A percentile compares a stretch with the other conserved stretches of the same genome.
These are phyloP conservation scores for Polymixis flavicincta DNA, from an alignment of 2,888 invertebrate species.

Conservation along the genomic window DNA sequence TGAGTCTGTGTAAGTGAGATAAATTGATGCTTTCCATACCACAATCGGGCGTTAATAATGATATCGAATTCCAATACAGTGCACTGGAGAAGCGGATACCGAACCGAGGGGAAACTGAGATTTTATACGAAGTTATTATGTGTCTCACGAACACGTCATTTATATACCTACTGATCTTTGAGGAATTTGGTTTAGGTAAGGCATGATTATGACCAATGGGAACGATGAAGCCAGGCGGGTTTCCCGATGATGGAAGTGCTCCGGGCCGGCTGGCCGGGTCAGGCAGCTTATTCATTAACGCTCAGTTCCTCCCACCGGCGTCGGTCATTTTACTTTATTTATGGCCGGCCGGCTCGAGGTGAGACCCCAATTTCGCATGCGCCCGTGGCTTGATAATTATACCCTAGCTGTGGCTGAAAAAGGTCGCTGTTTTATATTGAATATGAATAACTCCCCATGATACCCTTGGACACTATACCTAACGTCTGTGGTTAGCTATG, in stretches of 20 bases:
- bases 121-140: constrained; percentile 40
- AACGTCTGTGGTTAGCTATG: constrained; percentile 34
- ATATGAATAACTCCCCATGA: constrained; percentile 72
- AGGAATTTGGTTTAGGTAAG: constrained; percentile 24
- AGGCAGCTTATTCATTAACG: constrained; percentile 87
- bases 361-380: constrained; percentile 90
- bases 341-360: constrained; percentile 87
- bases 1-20: constrained; percentile 78
- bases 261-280: constrained; percentile 61
- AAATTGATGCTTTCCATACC: constrained; percentile 76
- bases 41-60: constrained; percentile 75
- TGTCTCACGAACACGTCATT: constrained; percentile 19
- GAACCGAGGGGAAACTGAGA: constrained; percentile 47
- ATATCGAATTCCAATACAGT: constrained; percentile 65
- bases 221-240: constrained; percentile 51
- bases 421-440: constrained; percentile 86
- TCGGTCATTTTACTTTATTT: constrained; percentile 89
- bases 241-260: constrained; percentile 50
- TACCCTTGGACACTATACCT: constrained; percentile 55
- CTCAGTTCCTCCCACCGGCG: constrained; percentile 86
- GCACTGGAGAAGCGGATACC: constrained; percentile 31
- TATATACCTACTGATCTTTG: constrained; percentile 26
- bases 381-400: constrained; percentile 89
- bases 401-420: constrained; percentile 86
- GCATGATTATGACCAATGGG: constrained; percentile 56